Evolutionary conservation across 2,888 invertebrate species (phyloP), one percentile per base, ranked within the genome.

Genomic region (Sesia bembeciformis): DNA sequence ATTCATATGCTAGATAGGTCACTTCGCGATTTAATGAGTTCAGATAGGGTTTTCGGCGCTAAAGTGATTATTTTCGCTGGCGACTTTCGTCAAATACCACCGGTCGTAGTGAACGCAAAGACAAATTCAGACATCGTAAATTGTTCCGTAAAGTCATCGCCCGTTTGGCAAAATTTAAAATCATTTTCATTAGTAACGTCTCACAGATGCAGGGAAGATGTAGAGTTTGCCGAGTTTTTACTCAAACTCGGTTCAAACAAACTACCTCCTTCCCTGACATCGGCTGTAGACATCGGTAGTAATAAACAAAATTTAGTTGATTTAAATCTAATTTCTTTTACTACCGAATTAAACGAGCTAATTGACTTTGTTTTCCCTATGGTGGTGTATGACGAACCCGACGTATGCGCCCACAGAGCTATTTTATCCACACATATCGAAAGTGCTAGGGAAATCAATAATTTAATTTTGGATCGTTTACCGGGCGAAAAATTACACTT

Each of bases 1-100:
- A 52, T 56, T 5, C 53, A 56, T 38, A n/a, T 56, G 41, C 51
- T 56, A 41, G 56, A 56, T 6, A 46, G 56, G 49, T 52, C 53
- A 3, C 43, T 56, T 5, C 51, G 52, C 39, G 56, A 56, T 52
- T 40, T 56, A 5, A 58, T 54, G 56, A 39, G 51, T 4, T 54
- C 54, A 4, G n/a, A 52, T 39, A 54, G 54, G 53, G 7, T 54
- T n/a, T 60, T 60, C 41, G 57, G 60, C 8, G 60, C 58, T 39
- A 57, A 58, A 57, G 46, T 58, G 3, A 49, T 60, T n/a, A 57
- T 60, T 51, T 60, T 58, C 42, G 55, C 58, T 6, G 58, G 58
- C 3, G 57, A 60, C 46, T 60, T 58, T 52, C 53, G 58, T n/a
- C 58, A 58, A 50, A 57, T 60, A n/a, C 56, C 57, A 41, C 58